Evolutionary conservation across 2,113 vertebrate genomes (phyloP), one percentile per base, ranked within the genome.

Genomic region (Hippocampus guttulatus): DNA sequence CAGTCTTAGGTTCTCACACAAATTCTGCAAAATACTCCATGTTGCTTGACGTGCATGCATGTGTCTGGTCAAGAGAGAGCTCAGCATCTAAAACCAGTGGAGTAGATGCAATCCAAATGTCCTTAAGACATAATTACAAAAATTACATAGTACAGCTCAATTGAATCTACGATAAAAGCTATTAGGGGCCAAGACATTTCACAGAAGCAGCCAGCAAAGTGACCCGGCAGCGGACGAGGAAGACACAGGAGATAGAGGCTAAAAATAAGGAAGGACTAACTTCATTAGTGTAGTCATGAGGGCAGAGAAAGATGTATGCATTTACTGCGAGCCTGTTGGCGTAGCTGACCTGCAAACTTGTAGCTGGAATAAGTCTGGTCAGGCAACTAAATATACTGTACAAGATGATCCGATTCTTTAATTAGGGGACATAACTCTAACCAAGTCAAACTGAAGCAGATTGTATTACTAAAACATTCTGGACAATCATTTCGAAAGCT

Each of bases 351-450:
- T 91, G 89, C 78, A 76, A 75, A 88, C 76, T 62, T 67, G 79
- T 86, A 80, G 83, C 74, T 77, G 68, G 89, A 90, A 90, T 88
- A 89, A 84, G 75, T 80, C 79, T 83, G 77, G 89, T 91, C 89
- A 88, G 86, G 87, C 84, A 86, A 90, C 91, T 89, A 89, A 84
- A 88, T 87, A 85, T 77, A 70, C 25, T 27, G 25, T 27, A 27
- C 85, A 73, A 80, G 72, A 85, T 85, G 85, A 92, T 91, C 81
- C 81, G 76, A 90, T 88, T 87, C 68, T 69, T 78, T 78, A 79
- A 83, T 91, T 87, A 82, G 76, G 71, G 68, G 47, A 67, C 45
- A 8, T 71, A 71, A 81, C 71, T 52, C 27, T 65, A 54, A n/a
- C 69, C 62, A 61, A 70, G 65, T 68, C 70, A 60, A 69, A 33